Base-by-base conservation (phyloP, 2,113 vertebrate genomes). In the Ammodytes dubius region DNA sequence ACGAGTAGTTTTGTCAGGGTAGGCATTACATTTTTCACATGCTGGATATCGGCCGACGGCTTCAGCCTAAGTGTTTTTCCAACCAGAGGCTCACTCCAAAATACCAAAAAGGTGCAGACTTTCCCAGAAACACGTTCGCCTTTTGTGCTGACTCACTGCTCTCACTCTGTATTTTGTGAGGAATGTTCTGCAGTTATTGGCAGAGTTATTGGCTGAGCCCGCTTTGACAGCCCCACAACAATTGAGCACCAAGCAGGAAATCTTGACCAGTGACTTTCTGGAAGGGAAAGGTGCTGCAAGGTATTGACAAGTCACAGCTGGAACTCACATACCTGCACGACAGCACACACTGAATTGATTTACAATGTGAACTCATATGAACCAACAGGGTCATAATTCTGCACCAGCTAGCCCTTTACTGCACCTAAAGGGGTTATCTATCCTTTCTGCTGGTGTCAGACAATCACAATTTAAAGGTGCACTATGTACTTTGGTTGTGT, bases 1-100 rank as follows among this genome's bases (percentile, higher is more conserved):
- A 42, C 14, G 57, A 59, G 17, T 61, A 7, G 1, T 81, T 81
- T 70, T 7, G 64, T 73, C 47, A 19, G 45, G 64, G 70, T 35
- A 45, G 61, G 54, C 35, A 70, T 70, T 60, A 5, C 67, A 65
- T 58, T 86, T 79, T 68, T 86, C 69, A 70, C 42, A 11, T 70
- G 61, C 58, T 82, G 79, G 58, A 73, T 74, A 13, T 74, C 54
- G 65, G 67, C 87, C 40, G 13, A 65, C n/a, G 72, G 58, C 70
- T 76, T 85, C 12, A 60, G 27, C 37, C 5, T 74, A 74, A 86
- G 52, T 83, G 70, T 83, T 85, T 92, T 90, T 88, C 87, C 85
- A 79, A 86, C 75, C 75, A 84, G 59, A 78, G 14, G 54, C 42
- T 63, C 47, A 11, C 58, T 81, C 40, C 54, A 13, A 70, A 81